Evolutionary conservation across 2,797 vertebrate genomes (phyloP).

Genomic region (Epinephelus malabaricus): DNA sequence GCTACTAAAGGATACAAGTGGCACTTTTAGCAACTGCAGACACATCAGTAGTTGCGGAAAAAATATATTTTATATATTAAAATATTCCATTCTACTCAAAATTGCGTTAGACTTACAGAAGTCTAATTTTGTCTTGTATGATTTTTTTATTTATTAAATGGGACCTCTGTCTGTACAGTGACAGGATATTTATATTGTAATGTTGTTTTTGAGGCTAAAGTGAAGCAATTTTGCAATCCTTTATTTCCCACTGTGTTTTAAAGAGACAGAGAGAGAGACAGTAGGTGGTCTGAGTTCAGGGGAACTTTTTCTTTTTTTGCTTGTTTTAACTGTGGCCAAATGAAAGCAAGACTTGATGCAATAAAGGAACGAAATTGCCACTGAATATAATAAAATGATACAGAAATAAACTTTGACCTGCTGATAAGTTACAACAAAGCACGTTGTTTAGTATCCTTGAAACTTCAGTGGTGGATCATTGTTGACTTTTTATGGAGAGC

Average conservation of each 20-base stretch:
- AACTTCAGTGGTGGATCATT: no score
- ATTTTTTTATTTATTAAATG: neutral
- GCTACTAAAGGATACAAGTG: no score
- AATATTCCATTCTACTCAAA: slow-evolving; percentile 1
- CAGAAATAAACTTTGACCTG: neutral
- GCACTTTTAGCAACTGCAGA: no score
- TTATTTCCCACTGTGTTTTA: neutral
- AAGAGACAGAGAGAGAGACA: slow-evolving; percentile 9
- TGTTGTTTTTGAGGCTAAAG: slow-evolving; percentile 47
- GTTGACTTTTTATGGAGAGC: no score
- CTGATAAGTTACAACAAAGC: no score
- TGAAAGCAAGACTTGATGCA: slow-evolving; percentile 23
- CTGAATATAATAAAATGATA: neutral
- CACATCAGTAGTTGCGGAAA: neutral
- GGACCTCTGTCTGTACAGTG: neutral
- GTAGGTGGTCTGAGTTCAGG: slow-evolving; percentile 49
- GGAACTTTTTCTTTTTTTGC: slow-evolving; percentile 21
- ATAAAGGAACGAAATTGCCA: slow-evolving; percentile 1
- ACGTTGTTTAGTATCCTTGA: no score
- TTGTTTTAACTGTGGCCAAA: slow-evolving; percentile 22
- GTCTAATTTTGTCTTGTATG: no score
- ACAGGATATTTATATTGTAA: slow-evolving; percentile 42
- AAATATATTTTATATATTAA: neutral
- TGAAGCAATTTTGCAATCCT: slow-evolving; percentile 27
- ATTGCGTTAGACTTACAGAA: neutral